Base-by-base conservation (phyloP, 2,113 vertebrate species). In the Corythaixoides concolor region DNA sequence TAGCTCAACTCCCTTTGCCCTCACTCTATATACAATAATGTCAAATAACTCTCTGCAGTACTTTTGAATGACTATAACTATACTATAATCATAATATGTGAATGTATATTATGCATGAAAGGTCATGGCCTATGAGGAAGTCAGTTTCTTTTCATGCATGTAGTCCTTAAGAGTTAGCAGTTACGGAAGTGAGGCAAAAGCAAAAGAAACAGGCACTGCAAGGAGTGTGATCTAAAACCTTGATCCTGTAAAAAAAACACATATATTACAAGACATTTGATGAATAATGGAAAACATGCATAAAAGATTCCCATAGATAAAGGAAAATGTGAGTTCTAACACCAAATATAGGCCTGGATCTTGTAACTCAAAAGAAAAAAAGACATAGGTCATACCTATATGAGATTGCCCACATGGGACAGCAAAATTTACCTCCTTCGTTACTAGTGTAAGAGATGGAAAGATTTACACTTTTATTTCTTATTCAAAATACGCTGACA, bases 21-120 rank as follows among this genome's bases (percentile, higher is more conserved):
- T 89, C 64, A 28, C 60, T 92, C n/a, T 95, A 68, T 96, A 95
- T 86, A 94, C 92, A 95, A 20, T 84, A 92, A 88, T 90, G 85
- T 96, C 91, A 95, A 77, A 93, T 63, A 91, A 50, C 67, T 94
- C 88, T 96, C 79, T 93, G 68, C 60, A 90, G 83, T 92, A 92
- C 76, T 96, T 90, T 68, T 85, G 52, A 89, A 67, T 75, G 35
- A 49, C 90, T 93, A 35, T 47, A 78, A 83, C 90, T 55, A 43
- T 59, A 53, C 64, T 56, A 56, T 64, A 93, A 92, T 43, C 85
- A 96, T 94, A 95, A 85, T 96, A 90, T n/a, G 35, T 77, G 93
- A 93, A 95, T 92, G 93, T 95, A 95, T 85, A 90, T 92, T 72
- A 84, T 56, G 79, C 85, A 55, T 95, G 90, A 97, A 96, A 94